phyloP scores from a whole-genome alignment of 2,888 invertebrate genomes.

The Spisula subtruncata region DNA sequence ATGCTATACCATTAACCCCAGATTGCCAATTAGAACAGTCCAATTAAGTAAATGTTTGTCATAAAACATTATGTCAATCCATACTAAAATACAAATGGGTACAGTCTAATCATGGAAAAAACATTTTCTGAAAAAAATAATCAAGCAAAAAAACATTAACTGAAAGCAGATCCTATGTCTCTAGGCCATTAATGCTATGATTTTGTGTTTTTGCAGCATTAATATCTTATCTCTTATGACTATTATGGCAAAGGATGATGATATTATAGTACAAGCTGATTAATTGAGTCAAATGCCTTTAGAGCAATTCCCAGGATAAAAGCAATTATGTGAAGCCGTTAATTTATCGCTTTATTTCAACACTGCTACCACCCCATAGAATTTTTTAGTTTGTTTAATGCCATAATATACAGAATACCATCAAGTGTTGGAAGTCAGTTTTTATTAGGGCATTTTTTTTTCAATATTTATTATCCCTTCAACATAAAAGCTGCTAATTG shows the following conservation, averaged over 20 bases:
- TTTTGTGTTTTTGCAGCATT: neutral
- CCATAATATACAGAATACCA: neutral
- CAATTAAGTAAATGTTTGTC: slow-evolving; percentile 16
- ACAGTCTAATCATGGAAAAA: neutral
- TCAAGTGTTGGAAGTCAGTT: neutral
- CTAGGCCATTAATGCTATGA: neutral
- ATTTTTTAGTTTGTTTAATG: neutral
- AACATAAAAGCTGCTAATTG: neutral
- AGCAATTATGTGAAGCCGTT: neutral
- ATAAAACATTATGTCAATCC: neutral
- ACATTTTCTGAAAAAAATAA: neutral
- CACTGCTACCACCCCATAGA: neutral
- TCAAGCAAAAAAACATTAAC: neutral
- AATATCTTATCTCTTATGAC: neutral
- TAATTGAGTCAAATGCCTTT: neutral
- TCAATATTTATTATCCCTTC: neutral
- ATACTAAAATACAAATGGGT: neutral
- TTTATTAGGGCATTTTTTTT: neutral
- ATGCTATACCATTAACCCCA: neutral
- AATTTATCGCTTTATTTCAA: neutral
- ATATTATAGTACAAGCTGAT: neutral
- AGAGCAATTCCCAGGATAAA: slow-evolving; percentile 5
- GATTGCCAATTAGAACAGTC: neutral
- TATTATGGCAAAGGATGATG: neutral
- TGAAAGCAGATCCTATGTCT: neutral